These are phyloP conservation scores for Xiphias gladius DNA, from an alignment of 2,113 vertebrate genomes.

Conservation along the genomic window DNA sequence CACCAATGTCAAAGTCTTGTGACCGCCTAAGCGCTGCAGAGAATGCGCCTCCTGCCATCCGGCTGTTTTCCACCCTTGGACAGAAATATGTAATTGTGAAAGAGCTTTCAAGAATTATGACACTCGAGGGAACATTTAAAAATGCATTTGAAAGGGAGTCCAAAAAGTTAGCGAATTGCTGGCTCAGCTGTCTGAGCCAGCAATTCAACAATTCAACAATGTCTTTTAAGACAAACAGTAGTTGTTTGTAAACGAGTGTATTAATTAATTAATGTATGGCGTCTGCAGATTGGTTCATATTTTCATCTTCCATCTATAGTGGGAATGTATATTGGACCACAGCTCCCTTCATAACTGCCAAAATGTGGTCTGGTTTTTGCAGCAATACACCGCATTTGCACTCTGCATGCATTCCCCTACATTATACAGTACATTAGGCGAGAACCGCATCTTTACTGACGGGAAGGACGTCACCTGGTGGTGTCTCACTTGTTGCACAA, in stretches of 20 bases:
- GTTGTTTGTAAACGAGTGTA: neutral
- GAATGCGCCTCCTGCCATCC: slow-evolving; percentile 67
- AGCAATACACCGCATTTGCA: neutral
- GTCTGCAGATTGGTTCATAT: neutral
- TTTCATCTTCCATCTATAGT: neutral
- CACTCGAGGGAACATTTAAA: neutral
- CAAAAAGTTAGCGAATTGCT: neutral
- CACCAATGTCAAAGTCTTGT: slow-evolving; percentile 82
- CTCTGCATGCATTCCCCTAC: neutral
- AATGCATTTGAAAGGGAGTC: neutral
- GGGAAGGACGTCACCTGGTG: slow-evolving; percentile 17
- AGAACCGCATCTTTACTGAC: neutral
- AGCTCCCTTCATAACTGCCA: neutral
- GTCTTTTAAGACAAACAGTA: neutral
- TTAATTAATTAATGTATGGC: neutral
- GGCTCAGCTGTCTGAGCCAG: neutral
- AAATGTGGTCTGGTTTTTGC: neutral
- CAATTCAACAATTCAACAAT: neutral
- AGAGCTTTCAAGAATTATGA: neutral
- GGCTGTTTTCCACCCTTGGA: slow-evolving; percentile 2
- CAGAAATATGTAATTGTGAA: neutral
- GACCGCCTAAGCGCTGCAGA: slow-evolving; percentile 77
- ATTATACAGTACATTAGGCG: neutral
- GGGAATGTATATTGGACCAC: neutral
- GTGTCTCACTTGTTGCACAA: neutral